A percentile compares a stretch with the other conserved stretches of the same genome.
Evolutionary conservation across 1,140 invertebrate species (phyloP).

Genomic region (Hylaeus anthracinus): DNA sequence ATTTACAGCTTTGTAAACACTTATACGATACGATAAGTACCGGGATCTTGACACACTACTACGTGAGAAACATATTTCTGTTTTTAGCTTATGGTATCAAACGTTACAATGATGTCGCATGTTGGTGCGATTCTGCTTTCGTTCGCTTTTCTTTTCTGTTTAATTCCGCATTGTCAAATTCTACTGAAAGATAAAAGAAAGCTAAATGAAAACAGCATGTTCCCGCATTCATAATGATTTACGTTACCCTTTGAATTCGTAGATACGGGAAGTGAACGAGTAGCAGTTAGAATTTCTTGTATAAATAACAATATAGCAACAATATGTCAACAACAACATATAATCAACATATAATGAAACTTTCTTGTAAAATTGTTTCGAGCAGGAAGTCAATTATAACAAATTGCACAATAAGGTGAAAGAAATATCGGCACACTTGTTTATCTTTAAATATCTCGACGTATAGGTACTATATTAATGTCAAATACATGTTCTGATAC

Average conservation of each 20-base stretch:
- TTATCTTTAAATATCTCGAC: too few species aligned
- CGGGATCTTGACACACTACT: constrained; percentile 35
- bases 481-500: too few species aligned
- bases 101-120: not conserved
- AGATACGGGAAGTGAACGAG: not conserved
- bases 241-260: not conserved
- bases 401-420: not conserved
- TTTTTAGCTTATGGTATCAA: constrained; percentile 26
- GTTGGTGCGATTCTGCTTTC: not conserved
- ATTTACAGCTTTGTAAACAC: constrained; percentile 64
- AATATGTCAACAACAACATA: constrained; percentile 17
- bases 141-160: not conserved
- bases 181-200: not conserved
- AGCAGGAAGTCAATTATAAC: constrained; percentile 15
- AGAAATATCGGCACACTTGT: too few species aligned
- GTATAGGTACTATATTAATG: too few species aligned
- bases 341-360: not conserved
- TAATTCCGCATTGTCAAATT: constrained; percentile 1
- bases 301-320: constrained; percentile 31
- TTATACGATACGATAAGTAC: constrained; percentile 51
- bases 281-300: constrained; percentile 26
- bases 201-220: not conserved
- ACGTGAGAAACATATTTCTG: constrained; percentile 39
- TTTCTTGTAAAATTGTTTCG: constrained; percentile 11
- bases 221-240: not conserved